Evolutionary conservation across 1,140 invertebrate genomes (phyloP).

Genomic region (Monochamus saltuarius): DNA sequence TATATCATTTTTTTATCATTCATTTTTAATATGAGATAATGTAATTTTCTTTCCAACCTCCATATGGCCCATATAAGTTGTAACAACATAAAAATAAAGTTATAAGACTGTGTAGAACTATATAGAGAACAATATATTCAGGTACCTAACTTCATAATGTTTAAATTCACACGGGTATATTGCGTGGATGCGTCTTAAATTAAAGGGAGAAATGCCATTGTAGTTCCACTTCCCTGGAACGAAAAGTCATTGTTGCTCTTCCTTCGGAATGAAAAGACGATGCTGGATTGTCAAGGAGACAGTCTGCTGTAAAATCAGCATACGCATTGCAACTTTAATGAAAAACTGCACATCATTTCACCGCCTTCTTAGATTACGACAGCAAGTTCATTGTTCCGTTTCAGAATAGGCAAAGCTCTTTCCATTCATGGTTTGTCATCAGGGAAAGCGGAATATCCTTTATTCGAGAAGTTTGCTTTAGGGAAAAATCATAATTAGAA

Average conservation of each 20-base stretch:
- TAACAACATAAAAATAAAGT: no score
- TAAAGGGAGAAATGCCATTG: no score
- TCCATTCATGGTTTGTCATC: conserved; percentile 13
- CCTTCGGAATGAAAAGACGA: conserved; percentile 19
- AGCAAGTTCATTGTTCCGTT: conserved; percentile 8
- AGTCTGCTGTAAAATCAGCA: conserved; percentile 28
- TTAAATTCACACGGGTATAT: no score
- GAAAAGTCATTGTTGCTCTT: conserved; percentile 6
- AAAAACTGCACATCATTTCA: conserved; percentile 28
- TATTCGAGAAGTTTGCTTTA: conserved; percentile 8
- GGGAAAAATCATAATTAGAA: conserved; percentile 4
- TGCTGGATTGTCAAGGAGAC: conserved; percentile 25
- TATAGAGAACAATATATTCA: no score
- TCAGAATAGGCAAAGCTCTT: conserved; percentile 16
- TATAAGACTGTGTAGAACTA: no score
- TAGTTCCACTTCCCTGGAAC: neutral
- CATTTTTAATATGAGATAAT: no score
- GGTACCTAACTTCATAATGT: no score
- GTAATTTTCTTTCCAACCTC: no score
- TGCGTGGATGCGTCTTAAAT: no score
- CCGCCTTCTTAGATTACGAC: conserved; percentile 29
- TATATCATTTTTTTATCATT: no score
- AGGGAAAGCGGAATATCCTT: conserved; percentile 12
- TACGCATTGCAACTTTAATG: conserved; percentile 29
- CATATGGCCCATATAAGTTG: no score